Evolutionary conservation across 2,888 invertebrate genomes (phyloP).

Genomic region (Drosophila sordidula): DNA sequence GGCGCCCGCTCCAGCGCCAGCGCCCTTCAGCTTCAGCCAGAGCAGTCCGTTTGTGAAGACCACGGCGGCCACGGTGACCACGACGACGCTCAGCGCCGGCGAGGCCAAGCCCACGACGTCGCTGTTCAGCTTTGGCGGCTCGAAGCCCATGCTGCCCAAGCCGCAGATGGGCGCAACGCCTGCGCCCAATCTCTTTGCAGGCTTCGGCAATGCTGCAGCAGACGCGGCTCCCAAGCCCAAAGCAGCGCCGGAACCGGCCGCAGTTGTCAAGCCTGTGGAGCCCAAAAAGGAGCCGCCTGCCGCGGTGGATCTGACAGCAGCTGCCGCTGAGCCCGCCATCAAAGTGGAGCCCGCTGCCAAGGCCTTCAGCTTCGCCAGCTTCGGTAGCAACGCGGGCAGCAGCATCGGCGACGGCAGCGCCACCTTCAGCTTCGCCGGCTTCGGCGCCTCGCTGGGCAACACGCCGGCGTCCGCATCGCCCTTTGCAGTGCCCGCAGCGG

Average conservation of each 20-base stretch:
- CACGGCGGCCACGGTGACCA: constrained; percentile 31
- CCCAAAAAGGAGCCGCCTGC: constrained; percentile 57
- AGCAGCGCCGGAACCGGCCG: constrained; percentile 2
- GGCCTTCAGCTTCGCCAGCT: constrained; percentile 67
- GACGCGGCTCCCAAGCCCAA: constrained; percentile 11
- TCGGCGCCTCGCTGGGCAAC: constrained; percentile 49
- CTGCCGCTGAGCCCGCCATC: constrained; percentile 27
- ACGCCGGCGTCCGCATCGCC: background rate
- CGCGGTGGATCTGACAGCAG: constrained; percentile 8
- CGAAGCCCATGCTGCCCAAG: constrained; percentile 23
- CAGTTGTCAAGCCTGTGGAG: constrained; percentile 57
- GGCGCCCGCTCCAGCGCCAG: constrained; percentile 1
- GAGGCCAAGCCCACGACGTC: constrained; percentile 45
- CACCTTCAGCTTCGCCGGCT: constrained; percentile 51
- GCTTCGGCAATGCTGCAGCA: constrained; percentile 22
- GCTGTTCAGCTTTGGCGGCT: constrained; percentile 27
- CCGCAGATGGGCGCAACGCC: constrained; percentile 3
- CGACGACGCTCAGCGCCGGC: constrained; percentile 42
- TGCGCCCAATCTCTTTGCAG: constrained; percentile 22
- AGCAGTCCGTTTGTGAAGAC: constrained; percentile 56
- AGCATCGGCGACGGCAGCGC: constrained; percentile 36
- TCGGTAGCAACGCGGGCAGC: constrained; percentile 60
- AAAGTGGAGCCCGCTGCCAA: constrained; percentile 53
- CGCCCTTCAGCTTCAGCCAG: constrained; percentile 51
- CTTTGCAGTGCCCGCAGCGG: background rate